phyloP scores from a whole-genome alignment of 2,113 vertebrate species.

The Pseudonaja textilis region DNA sequence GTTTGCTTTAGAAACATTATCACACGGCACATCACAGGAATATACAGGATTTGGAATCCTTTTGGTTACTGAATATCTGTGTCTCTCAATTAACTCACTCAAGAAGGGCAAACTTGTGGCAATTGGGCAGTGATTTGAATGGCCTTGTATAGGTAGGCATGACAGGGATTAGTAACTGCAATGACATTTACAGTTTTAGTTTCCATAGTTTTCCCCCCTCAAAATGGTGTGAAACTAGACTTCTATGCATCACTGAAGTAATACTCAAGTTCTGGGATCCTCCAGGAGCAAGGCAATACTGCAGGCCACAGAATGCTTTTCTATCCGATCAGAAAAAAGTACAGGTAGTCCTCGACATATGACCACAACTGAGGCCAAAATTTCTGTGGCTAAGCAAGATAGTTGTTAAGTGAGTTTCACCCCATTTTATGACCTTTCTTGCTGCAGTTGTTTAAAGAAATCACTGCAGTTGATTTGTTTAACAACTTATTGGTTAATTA shows the following conservation, averaged over 20 bases:
- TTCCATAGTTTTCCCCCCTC: not conserved
- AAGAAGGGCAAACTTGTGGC: not conserved
- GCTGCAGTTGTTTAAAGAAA: not conserved
- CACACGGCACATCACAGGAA: not conserved
- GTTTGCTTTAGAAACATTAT: not conserved
- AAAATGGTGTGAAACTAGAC: not conserved
- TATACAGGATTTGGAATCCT: not conserved
- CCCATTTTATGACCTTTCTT: not conserved
- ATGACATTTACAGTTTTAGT: no score
- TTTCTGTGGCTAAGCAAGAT: no score
- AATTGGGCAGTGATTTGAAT: not conserved
- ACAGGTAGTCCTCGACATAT: not conserved
- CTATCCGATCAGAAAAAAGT: not conserved
- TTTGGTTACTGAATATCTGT: not conserved
- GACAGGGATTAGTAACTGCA: not conserved
- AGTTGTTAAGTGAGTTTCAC: not conserved
- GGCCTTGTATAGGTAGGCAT: not conserved
- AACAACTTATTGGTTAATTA: not conserved
- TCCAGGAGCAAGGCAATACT: not conserved
- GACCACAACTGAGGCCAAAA: no score
- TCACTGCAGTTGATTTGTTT: not conserved
- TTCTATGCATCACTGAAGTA: not conserved
- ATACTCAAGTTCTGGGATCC: not conserved
- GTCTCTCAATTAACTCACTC: not conserved
- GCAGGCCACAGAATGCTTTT: not conserved